A percentile compares a stretch with the other conserved stretches of the same genome.
These are phyloP conservation scores for Cephalopachus bancanus DNA, from an alignment of 2,797 vertebrate species.

Conservation along the genomic window DNA sequence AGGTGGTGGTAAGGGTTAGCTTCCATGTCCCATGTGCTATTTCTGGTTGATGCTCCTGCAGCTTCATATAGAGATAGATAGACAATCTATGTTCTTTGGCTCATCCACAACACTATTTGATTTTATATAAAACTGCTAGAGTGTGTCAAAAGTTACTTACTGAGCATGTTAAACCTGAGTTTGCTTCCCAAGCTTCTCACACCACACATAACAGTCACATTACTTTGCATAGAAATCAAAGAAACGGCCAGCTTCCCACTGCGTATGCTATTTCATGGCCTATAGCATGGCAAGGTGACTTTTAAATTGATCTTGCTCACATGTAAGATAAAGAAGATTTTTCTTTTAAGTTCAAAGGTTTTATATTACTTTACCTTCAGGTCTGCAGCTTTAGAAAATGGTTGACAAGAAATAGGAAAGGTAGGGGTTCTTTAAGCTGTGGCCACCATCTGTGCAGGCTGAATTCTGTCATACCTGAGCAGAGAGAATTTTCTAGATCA, in stretches of 20 bases:
- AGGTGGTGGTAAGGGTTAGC: slow-evolving; percentile 7
- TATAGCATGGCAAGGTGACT: slow-evolving; percentile 43
- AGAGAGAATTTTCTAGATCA: slow-evolving; percentile 65
- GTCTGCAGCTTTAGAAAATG: slow-evolving; percentile 56
- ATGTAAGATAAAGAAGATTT: slow-evolving; percentile 8
- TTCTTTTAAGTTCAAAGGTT: slow-evolving; percentile 34
- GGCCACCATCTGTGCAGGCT: not conserved
- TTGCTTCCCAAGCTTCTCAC: slow-evolving; percentile 21
- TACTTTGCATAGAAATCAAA: slow-evolving; percentile 6
- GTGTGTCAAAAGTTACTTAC: slow-evolving; percentile 39
- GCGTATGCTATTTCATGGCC: not conserved
- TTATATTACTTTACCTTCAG: slow-evolving; percentile 46
- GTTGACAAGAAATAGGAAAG: slow-evolving; percentile 29
- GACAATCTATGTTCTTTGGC: not conserved
- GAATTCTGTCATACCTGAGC: slow-evolving; percentile 63
- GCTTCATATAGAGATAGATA: slow-evolving; percentile 19
- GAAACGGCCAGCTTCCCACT: not conserved
- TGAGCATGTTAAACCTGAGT: not conserved
- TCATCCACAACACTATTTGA: not conserved
- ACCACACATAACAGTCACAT: not conserved
- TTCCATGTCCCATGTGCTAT: slow-evolving; percentile 54
- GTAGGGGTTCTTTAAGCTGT: not conserved
- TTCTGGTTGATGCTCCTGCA: slow-evolving; percentile 49
- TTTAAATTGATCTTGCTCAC: slow-evolving; percentile 14
- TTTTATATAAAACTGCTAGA: slow-evolving; percentile 19